Base-by-base conservation (phyloP, 1,140 invertebrate genomes). In the Drosophila lacteicornis region DNA sequence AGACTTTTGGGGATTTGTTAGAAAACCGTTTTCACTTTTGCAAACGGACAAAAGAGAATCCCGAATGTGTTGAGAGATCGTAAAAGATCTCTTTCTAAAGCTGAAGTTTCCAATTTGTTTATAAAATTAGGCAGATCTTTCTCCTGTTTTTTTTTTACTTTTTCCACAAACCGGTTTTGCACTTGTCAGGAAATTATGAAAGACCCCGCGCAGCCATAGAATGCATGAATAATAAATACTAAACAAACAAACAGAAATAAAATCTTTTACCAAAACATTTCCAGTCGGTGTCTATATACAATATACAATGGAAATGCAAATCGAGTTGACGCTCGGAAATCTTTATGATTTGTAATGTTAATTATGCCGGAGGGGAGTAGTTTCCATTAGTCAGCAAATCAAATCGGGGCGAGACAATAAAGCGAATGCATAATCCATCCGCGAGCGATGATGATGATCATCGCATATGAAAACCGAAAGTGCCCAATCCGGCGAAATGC, bases 271-370 rank as follows among this genome's bases (percentile, higher is more conserved):
- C 43, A 68, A 60, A 30, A 74, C 67, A 47, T 51, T 59, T 58
- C 53, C 36, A 25, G 4, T 33, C 33, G 30, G 33, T 62, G 8
- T 63, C 22, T 17, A 47, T 22, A 46, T 4, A 33, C n/a, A 19
- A 36, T 60, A 17, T 67, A 25, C 13, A 15, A 85, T 85, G 62
- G 63, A 40, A 70, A 85, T 85, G 82, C 82, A 85, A 85, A 85
- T 85, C 61, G 50, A 62, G 56, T 86, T 63, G 56, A 36, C 53
- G 45, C 70, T 65, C 61, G 61, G 38, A 71, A 80, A 60, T 66
- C 79, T 82, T 84, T 83, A 80, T 88, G 85, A 88, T 90, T 88
- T 84, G 80, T 88, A 90, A 90, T 90, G 85, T 84, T 88, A 90
- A 90, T 88, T 84, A 88, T 63, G 58, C 22, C 50, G 2, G 65